Conservation (phyloP, 2,888 invertebrate genomes). For the Notocelia uddmanniana region DNA sequence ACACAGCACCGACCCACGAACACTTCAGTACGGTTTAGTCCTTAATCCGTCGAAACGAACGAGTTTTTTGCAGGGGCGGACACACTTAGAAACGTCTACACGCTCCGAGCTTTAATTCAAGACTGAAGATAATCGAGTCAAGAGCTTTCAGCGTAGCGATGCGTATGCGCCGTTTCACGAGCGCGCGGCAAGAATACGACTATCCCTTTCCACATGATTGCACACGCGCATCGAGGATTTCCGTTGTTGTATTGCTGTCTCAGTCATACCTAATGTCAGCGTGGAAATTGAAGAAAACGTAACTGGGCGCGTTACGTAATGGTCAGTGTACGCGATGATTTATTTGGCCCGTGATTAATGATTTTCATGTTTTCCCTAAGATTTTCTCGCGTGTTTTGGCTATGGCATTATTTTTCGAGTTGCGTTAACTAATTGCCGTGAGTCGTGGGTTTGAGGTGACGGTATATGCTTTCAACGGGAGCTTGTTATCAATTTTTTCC, state of each 20-base stretch:
- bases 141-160: constrained; percentile 74
- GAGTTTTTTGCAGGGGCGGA: constrained; percentile 57
- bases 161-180: constrained; percentile 68
- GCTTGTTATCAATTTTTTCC: constrained; percentile 9
- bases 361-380: constrained; percentile 69
- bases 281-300: constrained; percentile 77
- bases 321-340: constrained; percentile 70
- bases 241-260: constrained; percentile 57
- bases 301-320: constrained; percentile 68
- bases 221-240: constrained; percentile 24
- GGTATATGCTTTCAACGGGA: constrained; percentile 27
- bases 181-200: constrained; percentile 51
- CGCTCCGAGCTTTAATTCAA: constrained; percentile 68
- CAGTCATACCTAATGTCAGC: constrained; percentile 61
- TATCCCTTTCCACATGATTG: constrained; percentile 59
- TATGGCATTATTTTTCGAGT: constrained; percentile 67
- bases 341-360: constrained; percentile 77
- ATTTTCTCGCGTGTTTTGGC: constrained; percentile 63
- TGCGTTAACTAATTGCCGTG: constrained; percentile 50
- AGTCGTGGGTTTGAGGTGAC: constrained; percentile 36
- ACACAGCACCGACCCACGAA: constrained; percentile 59
- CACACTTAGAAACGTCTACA: constrained; percentile 57
- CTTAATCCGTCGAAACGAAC: constrained; percentile 58
- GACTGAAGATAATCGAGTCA: constrained; percentile 67
- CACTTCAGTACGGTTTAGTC: constrained; percentile 65